Percentiles rank a stretch among this genome's conserved stretches.
Conservation (phyloP, 2,113 vertebrate genomes). For the Chloroceryle aenea region DNA sequence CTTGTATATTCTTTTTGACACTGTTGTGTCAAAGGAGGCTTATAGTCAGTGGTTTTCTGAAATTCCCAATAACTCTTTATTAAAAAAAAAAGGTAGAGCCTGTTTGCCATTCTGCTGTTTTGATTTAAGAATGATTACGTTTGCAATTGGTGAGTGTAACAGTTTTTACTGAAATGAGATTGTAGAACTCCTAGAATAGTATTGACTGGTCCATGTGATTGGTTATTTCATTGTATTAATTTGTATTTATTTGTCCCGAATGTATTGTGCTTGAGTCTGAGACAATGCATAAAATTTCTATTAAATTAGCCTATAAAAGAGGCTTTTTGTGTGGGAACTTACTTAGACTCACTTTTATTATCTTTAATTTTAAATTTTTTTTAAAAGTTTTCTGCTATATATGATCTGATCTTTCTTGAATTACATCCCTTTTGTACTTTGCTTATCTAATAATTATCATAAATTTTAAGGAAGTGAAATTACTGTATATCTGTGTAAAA, state of each 20-base stretch:
- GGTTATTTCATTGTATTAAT: neutral
- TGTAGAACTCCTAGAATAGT: neutral
- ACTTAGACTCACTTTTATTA: neutral
- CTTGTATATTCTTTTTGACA: neutral
- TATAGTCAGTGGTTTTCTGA: neutral
- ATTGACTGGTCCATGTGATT: neutral
- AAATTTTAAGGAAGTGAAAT: neutral
- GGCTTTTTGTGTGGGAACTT: neutral
- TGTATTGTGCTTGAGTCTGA: neutral
- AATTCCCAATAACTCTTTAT: neutral
- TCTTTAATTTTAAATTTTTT: neutral
- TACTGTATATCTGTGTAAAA: neutral
- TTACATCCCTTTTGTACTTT: neutral
- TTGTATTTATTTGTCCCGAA: neutral
- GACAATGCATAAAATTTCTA: neutral
- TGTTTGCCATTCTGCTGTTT: neutral
- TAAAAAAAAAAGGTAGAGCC: neutral
- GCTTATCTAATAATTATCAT: neutral
- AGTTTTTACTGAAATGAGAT: neutral
- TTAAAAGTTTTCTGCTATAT: neutral
- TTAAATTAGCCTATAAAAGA: neutral
- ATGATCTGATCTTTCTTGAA: neutral
- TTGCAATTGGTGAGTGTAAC: neutral
- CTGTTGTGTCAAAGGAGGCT: neutral
- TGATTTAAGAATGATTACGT: neutral